Evolutionary conservation across 2,797 vertebrate species (phyloP), one percentile per base, ranked within the genome.

Genomic region (Melanotaenia parkinsoni): DNA sequence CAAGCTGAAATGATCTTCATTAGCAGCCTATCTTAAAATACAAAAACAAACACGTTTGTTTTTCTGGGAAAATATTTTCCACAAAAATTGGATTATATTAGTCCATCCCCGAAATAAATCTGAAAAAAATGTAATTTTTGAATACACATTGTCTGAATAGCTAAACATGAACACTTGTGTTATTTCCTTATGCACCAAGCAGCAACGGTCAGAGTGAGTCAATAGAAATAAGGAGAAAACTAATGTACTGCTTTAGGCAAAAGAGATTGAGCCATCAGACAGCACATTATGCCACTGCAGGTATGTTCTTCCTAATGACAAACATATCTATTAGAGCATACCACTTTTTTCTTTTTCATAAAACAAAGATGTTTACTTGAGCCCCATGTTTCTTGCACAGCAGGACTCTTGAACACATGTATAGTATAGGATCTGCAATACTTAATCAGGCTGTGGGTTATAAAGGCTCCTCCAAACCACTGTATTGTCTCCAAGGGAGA

Each of bases 271-370:
- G 63, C 58, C 64, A 60, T 77, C 72, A 81, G 68, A 63, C 45
- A 43, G 58, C 45, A 72, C 43, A 66, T 75, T 80, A 64, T 26
- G 61, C 57, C 58, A 57, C 71, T 63, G 64, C 69, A 72, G 62
- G 63, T 74, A 66, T 56, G 50, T 62, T 72, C 45, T 32, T 57
- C 78, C 47, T 64, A 81, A 76, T 69, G 59, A 58, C 65, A 82
- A 67, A 72, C 58, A 72, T 67, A 24, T 64, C 45, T 77, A 53
- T 75, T 66, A 58, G 63, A 69, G 40, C 54, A 69, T 77, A 88
- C 73, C 59, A 60, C 28, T 60, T 33, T 66, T 64, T 75, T 33
- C 45, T 72, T 70, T 63, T 61, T 50, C 50, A 18, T 24, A 65
- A 37, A 43, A 50, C 62, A 63, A 57, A 18, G 5, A 58, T 54